These are phyloP conservation scores for Neosalanx taihuensis DNA, from an alignment of 2,797 vertebrate species.

Conservation along the genomic window DNA sequence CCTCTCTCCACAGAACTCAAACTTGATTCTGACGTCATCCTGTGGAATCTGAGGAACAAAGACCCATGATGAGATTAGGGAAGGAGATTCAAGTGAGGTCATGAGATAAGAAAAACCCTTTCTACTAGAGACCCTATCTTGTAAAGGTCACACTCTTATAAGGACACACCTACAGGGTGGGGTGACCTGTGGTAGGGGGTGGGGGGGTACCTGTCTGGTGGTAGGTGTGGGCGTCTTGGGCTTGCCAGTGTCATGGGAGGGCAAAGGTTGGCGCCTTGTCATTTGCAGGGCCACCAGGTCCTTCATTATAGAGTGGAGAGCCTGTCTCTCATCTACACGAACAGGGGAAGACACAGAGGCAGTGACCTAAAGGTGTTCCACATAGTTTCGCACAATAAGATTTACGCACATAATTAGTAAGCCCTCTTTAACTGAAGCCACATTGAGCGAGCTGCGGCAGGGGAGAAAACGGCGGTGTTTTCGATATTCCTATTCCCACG, in stretches of 20 bases:
- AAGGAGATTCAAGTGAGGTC: constrained; percentile 10
- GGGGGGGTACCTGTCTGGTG: constrained; percentile 69
- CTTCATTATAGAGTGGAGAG: constrained; percentile 98
- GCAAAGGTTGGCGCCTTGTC: constrained; percentile 83
- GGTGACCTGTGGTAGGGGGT: neutral
- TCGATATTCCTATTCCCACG: constrained; percentile 64
- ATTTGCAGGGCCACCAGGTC: constrained; percentile 97
- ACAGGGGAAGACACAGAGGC: neutral
- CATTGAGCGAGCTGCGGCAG: constrained; percentile 31
- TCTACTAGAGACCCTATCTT: neutral
- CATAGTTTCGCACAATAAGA: constrained; percentile 20
- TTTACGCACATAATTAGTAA: constrained; percentile 31
- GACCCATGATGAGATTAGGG: constrained; percentile 5
- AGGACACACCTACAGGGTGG: no score
- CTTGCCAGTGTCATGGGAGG: constrained; percentile 86
- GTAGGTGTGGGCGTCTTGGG: constrained; percentile 74
- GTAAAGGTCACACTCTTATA: neutral
- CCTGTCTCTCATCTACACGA: constrained; percentile 90
- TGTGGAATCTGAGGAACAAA: constrained; percentile 33
- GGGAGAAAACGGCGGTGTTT: constrained; percentile 43
- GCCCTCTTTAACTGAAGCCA: constrained; percentile 35
- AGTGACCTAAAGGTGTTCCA: neutral
- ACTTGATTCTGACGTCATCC: constrained; percentile 84
- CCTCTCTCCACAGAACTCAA: constrained; percentile 92
- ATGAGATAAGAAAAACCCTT: neutral